phyloP scores from a whole-genome alignment of 92 coral and sea anemone species.

The Scolanthus callimorphus region DNA sequence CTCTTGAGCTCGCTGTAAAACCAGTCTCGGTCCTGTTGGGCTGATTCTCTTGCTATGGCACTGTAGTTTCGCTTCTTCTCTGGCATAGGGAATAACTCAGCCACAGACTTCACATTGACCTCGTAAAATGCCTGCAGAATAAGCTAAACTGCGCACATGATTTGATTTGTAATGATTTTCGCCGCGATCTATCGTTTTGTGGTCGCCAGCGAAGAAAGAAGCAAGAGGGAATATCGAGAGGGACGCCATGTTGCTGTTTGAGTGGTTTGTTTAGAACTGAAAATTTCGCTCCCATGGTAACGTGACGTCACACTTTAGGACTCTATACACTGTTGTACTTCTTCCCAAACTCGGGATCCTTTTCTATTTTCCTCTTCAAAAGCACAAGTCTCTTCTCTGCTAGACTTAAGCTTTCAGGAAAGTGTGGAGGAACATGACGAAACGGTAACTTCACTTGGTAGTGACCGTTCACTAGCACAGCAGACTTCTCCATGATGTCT shows the following conservation, averaged over 20 bases:
- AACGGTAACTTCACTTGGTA: no score
- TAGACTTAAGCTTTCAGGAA: no score
- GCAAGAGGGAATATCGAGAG: neutral
- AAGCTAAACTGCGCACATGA: neutral
- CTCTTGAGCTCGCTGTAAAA: conserved; percentile 9
- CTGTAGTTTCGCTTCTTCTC: conserved; percentile 13
- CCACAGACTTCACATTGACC: neutral
- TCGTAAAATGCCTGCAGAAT: neutral
- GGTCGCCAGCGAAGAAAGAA: conserved; percentile 1
- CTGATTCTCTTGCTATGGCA: conserved; percentile 5
- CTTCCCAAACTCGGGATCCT: no score
- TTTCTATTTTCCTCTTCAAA: no score
- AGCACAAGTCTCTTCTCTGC: no score
- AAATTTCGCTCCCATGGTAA: neutral
- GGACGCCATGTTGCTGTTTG: neutral
- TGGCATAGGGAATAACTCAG: conserved; percentile 24
- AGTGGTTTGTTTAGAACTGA: conserved; percentile 1
- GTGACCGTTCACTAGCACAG: no score
- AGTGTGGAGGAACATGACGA: no score
- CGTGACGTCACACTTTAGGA: no score
- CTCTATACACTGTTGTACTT: no score
- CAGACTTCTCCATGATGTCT: no score
- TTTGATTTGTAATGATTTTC: conserved; percentile 1
- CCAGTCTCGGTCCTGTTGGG: conserved; percentile 7
- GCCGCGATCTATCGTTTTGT: neutral